Percentiles rank a stretch among this genome's conserved stretches.
phyloP scores from a whole-genome alignment of 2,113 vertebrate genomes.

The Astur gentilis region DNA sequence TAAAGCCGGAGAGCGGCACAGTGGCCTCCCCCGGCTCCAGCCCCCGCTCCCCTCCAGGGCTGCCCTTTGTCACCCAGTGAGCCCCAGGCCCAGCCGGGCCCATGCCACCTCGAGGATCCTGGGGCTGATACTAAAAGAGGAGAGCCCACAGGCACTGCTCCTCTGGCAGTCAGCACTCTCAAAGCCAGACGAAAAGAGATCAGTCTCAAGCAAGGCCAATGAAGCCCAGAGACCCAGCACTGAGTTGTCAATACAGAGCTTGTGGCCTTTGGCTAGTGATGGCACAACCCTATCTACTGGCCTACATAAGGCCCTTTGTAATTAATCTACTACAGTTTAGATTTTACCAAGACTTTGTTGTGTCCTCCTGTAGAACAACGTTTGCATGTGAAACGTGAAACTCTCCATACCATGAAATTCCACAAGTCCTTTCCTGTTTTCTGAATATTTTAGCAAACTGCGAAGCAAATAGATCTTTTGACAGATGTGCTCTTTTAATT shows the following conservation, averaged over 20 bases:
- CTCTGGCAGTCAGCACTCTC: background rate
- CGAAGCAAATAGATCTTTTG: background rate
- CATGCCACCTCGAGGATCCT: fast-evolving
- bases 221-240: background rate
- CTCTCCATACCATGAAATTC: background rate
- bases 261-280: background rate
- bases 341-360: background rate
- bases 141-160: background rate
- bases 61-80: background rate
- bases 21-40: fast-evolving
- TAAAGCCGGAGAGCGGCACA: background rate
- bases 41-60: background rate
- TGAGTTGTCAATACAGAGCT: background rate
- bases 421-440: background rate
- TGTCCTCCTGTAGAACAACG: background rate
- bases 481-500: background rate
- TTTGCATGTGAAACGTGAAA: background rate
- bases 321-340: background rate
- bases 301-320: background rate
- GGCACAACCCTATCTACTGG: background rate
- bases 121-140: background rate
- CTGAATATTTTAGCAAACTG: background rate
- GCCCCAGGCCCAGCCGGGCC: fast-evolving
- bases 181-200: background rate
- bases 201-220: background rate